phyloP scores from a whole-genome alignment of 35 echinoderm and acorn worm species.

The Patiria miniata region DNA sequence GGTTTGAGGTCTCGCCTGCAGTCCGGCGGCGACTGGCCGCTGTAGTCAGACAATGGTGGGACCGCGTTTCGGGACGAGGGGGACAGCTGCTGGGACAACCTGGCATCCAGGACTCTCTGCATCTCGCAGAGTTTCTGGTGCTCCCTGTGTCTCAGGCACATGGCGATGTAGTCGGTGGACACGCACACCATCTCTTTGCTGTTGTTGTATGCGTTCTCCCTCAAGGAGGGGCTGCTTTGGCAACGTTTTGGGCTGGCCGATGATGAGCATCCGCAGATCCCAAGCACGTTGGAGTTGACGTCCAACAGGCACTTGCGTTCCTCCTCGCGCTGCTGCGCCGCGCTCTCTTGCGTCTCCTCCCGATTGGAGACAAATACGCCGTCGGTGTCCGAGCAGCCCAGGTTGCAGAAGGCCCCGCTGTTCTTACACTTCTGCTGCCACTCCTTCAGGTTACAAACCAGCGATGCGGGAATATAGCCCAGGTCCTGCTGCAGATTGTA shows the following conservation, averaged over 20 bases:
- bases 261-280: constrained; percentile 33
- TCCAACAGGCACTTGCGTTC: background rate
- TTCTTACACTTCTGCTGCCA: constrained; percentile 57
- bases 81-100: background rate
- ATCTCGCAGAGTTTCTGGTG: constrained; percentile 48
- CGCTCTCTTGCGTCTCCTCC: constrained; percentile 10
- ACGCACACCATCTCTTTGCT: constrained; percentile 58
- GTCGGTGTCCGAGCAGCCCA: constrained; percentile 23
- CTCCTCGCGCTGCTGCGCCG: background rate
- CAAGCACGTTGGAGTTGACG: constrained; percentile 31
- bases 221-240: constrained; percentile 35
- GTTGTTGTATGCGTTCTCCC: constrained; percentile 14
- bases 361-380: constrained; percentile 33
- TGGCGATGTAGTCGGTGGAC: constrained; percentile 75
- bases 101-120: constrained; percentile 32
- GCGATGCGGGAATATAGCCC: constrained; percentile 83
- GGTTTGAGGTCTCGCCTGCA: constrained; percentile 39
- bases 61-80: background rate
- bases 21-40: constrained; percentile 33
- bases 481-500: constrained; percentile 71
- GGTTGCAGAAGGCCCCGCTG: constrained; percentile 36
- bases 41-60: background rate
- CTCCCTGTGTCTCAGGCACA: constrained; percentile 44
- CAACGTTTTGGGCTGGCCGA: constrained; percentile 30
- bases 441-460: constrained; percentile 67